phyloP scores from a whole-genome alignment of 2,113 vertebrate species.

The Nibea albiflora region DNA sequence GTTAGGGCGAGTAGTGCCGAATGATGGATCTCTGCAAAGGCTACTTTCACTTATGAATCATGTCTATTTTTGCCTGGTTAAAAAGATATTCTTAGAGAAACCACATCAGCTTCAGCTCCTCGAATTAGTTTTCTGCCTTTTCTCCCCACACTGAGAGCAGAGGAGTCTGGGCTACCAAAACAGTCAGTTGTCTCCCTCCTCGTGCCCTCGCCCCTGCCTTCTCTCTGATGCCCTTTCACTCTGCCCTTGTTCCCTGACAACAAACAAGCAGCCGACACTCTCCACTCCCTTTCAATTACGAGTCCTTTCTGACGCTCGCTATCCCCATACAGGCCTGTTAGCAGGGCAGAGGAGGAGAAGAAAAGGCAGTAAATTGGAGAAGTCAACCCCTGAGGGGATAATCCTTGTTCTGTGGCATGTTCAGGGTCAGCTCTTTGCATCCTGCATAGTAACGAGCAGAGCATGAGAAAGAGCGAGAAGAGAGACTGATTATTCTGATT shows the following conservation, averaged over 20 bases:
- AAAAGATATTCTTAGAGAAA: constrained; percentile 24
- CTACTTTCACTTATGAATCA: constrained; percentile 4
- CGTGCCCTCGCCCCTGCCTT: constrained; percentile 37
- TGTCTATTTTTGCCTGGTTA: constrained; percentile 4
- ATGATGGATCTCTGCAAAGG: neutral
- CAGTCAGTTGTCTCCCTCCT: constrained; percentile 30
- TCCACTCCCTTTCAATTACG: constrained; percentile 70
- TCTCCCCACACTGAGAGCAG: constrained; percentile 13
- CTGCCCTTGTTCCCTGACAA: constrained; percentile 61
- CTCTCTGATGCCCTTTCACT: constrained; percentile 44
- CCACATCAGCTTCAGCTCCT: constrained; percentile 17
- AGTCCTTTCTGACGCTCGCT: constrained; percentile 51
- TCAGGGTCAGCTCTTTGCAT: constrained; percentile 71
- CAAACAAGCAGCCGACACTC: constrained; percentile 65
- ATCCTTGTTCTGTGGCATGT: constrained; percentile 62
- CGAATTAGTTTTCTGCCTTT: constrained; percentile 10
- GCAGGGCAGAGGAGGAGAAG: constrained; percentile 36
- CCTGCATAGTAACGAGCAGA: constrained; percentile 57
- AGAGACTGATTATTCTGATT: constrained; percentile 66
- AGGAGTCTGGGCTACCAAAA: constrained; percentile 38
- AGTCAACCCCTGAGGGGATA: constrained; percentile 55
- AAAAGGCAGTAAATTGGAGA: constrained; percentile 67
- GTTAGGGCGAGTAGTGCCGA: neutral
- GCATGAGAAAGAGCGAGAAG: constrained; percentile 50
- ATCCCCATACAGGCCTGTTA: constrained; percentile 54